Conservation (phyloP, 1,140 invertebrate genomes). For the Chymomyza costata region DNA sequence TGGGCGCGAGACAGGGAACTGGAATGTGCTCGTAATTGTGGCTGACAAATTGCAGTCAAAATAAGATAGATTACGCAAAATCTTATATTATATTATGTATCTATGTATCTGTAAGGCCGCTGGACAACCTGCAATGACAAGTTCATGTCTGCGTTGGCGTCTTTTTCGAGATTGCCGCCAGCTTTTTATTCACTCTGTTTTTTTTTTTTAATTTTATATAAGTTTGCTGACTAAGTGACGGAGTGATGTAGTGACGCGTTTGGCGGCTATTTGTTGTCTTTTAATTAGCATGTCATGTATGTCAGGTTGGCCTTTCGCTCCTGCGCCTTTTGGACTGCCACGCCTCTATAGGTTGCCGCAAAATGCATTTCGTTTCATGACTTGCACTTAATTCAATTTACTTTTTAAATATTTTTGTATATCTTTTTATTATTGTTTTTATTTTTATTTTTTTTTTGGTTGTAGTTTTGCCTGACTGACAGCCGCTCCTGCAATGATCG, state of each 20-base stretch:
- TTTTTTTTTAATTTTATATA: no score
- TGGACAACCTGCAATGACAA: background rate
- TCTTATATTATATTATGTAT: conserved; percentile 2
- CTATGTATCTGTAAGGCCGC: background rate
- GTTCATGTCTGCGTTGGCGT: background rate
- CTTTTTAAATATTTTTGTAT: conserved; percentile 55
- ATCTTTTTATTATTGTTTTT: conserved; percentile 1
- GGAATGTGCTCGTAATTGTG: conserved; percentile 54
- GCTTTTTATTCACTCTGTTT: conserved; percentile 8
- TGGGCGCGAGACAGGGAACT: conserved; percentile 25
- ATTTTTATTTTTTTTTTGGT: conserved; percentile 31
- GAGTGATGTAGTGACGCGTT: background rate
- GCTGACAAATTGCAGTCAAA: conserved; percentile 70
- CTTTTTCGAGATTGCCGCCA: background rate
- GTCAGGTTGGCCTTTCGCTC: conserved; percentile 30
- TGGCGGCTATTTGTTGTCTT: conserved; percentile 61
- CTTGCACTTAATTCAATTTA: conserved; percentile 69
- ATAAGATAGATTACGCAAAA: conserved; percentile 56
- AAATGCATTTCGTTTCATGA: conserved; percentile 69
- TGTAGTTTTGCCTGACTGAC: conserved; percentile 45
- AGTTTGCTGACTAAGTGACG: no score
- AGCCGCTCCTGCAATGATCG: conserved; percentile 68
- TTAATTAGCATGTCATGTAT: conserved; percentile 72
- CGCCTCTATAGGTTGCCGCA: conserved; percentile 37
- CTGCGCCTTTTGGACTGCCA: conserved; percentile 29